Conservation (phyloP, 1,140 invertebrate species). For the Dolichoris vasculosae region DNA sequence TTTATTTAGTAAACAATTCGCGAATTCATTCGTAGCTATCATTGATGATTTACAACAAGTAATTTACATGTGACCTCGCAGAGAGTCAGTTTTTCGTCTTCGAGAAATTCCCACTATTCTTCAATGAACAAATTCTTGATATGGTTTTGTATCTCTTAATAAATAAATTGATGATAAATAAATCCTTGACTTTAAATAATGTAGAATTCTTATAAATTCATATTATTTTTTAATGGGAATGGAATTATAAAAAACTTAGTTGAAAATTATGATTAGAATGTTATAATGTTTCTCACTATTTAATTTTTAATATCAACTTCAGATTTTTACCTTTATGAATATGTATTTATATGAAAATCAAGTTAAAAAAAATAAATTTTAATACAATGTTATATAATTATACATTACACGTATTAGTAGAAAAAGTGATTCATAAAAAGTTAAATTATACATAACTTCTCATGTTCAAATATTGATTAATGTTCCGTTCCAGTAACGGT, state of each 20-base stretch:
- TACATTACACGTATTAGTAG: no score
- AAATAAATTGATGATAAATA: no score
- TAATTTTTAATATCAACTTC: no score
- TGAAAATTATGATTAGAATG: no score
- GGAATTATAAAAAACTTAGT: background rate
- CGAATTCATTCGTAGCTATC: background rate
- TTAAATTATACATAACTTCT: no score
- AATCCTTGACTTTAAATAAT: background rate
- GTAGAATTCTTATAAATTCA: background rate
- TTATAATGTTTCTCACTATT: no score
- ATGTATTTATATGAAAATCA: no score
- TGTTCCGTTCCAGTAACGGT: background rate
- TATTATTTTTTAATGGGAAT: background rate
- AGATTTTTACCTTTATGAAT: no score
- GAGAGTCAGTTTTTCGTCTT: background rate
- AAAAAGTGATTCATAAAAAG: no score
- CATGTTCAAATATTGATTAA: no score
- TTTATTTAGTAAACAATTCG: slow-evolving; percentile 30
- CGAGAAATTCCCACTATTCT: background rate
- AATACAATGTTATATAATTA: no score
- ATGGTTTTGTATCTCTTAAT: background rate
- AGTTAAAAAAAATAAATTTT: no score
- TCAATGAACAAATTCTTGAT: slow-evolving; percentile 3
- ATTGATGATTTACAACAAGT: slow-evolving; percentile 31
- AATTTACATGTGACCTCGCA: slow-evolving; percentile 10